These are phyloP conservation scores for Rhopalosiphum nymphaeae DNA, from an alignment of 2,888 invertebrate species.

Conservation along the genomic window DNA sequence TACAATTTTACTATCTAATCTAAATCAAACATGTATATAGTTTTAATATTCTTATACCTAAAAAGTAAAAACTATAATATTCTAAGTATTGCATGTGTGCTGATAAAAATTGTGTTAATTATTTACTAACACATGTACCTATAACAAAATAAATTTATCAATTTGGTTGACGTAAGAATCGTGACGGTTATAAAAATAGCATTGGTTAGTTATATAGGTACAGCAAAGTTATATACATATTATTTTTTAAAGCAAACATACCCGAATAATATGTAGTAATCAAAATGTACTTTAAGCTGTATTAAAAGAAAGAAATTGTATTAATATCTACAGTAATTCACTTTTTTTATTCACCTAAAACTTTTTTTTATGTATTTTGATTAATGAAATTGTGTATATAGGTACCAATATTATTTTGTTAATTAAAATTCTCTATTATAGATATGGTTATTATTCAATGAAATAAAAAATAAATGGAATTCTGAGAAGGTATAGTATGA, in stretches of 20 bases:
- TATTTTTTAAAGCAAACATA: background rate
- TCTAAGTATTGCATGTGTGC: conserved; percentile 31
- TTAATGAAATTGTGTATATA: background rate
- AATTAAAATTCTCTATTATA: background rate
- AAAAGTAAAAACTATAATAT: conserved; percentile 5
- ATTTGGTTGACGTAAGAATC: conserved; percentile 18
- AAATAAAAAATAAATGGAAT: conserved; percentile 4
- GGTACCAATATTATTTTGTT: background rate
- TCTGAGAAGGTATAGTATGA: conserved; percentile 4
- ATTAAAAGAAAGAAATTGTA: background rate
- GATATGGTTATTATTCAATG: background rate
- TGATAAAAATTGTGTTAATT: conserved; percentile 25
- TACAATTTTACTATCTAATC: conserved; percentile 27
- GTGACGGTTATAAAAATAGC: background rate
- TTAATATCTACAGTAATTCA: background rate
- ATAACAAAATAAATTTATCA: background rate
- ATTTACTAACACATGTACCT: conserved; percentile 12
- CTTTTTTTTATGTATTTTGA: background rate
- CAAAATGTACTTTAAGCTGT: background rate
- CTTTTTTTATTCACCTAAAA: background rate
- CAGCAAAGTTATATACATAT: background rate
- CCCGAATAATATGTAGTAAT: background rate
- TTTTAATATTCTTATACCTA: conserved; percentile 2
- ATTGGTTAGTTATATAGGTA: background rate
- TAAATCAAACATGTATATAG: conserved; percentile 36